Evolutionary conservation across 2,797 vertebrate genomes (phyloP), one percentile per base, ranked within the genome.

Genomic region (Telmatherina bonti): DNA sequence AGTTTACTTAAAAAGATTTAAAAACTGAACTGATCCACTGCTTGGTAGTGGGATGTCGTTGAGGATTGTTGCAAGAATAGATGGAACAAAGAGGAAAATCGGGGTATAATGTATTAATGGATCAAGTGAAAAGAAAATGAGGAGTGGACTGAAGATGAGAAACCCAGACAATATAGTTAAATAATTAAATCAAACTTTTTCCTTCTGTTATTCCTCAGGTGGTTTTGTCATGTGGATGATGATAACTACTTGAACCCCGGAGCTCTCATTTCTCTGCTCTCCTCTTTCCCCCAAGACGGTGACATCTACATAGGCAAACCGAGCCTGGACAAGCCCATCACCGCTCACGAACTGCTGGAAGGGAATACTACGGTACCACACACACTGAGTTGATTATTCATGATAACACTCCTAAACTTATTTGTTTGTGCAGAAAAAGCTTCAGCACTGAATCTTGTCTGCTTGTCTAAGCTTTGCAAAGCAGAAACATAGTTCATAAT

Each of bases 141-240:
- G 5, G 45, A 55, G 18, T 10, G 27, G 1, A 31, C 47, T 6
- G 11, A 26, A 72, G 49, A 11, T 7, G 5, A 59, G 15, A 60
- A 53, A 30, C 8, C n/a, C 18, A 24, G 22, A 30, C 18, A 24
- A 18, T 29, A 52, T 53, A 61, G 22, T 16, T 33, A 2, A 4
- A 27, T 3, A 52, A 52, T 12, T 15, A 27, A 52, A 52, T 38
- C 41, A 35, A 59, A 53, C 0, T 53, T 38, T 41, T 35, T 7
- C 6, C 5, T 10, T 27, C 13, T 30, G 15, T 52, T 43, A 4
- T 26, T 60, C 26, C 12, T 5, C 78, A 98, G 96, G 82, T 98
- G 97, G 97, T 96, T 98, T 86, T 98, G 96, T 79, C 97, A 98
- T 1, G 93, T 98, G 64, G 97, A 98, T 5, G 96, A 98, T 0